Evolutionary conservation across 2,888 invertebrate species (phyloP).

Genomic region (Pyrrhia umbra): DNA sequence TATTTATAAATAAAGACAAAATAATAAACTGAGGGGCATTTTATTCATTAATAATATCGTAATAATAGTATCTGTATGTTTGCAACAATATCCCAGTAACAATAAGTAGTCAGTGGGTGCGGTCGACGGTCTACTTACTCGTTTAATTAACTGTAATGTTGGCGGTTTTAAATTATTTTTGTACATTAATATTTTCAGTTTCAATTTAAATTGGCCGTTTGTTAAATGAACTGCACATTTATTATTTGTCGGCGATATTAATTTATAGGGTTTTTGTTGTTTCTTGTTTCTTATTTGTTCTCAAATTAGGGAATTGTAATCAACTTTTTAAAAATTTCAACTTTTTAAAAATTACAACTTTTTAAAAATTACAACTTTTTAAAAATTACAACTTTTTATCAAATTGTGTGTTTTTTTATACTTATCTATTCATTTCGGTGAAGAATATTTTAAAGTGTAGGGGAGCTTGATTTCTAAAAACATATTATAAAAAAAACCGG

Average conservation of each 20-base stretch:
- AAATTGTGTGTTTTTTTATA: no score
- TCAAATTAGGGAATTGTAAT: no score
- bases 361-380: no score
- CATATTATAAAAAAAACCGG: no score
- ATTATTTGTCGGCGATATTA: constrained; percentile 4
- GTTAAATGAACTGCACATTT: constrained; percentile 22
- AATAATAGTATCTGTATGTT: constrained; percentile 44
- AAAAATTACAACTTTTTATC: no score
- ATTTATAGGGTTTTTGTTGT: neutral
- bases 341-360: no score
- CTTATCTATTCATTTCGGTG: no score
- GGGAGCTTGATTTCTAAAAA: no score
- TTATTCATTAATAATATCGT: constrained; percentile 23
- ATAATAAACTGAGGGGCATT: constrained; percentile 38
- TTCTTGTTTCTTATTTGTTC: no score
- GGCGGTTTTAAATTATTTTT: constrained; percentile 43
- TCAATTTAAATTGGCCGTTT: constrained; percentile 38
- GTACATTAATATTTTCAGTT: constrained; percentile 25
- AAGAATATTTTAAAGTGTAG: no score
- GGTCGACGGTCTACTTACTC: constrained; percentile 30
- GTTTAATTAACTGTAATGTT: constrained; percentile 61
- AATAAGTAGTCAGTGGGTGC: constrained; percentile 41
- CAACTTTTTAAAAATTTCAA: no score
- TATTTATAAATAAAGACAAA: no score
- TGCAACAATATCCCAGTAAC: constrained; percentile 41